These are phyloP conservation scores for Drosophila robusta DNA, from an alignment of 2,888 invertebrate genomes.

Conservation along the genomic window DNA sequence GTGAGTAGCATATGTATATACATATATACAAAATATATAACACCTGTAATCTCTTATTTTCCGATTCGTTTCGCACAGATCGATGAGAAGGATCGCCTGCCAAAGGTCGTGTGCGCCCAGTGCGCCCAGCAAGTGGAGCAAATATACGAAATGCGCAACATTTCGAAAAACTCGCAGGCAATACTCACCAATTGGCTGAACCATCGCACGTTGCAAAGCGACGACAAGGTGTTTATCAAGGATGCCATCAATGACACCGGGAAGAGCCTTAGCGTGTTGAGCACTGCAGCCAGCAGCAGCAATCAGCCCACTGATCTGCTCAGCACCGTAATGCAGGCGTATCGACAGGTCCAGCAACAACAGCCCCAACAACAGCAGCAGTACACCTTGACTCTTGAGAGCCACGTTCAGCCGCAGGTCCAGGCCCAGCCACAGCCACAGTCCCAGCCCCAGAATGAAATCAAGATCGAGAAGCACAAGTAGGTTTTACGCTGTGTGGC, in stretches of 20 bases:
- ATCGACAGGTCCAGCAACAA: slow-evolving; percentile 77
- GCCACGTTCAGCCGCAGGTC: slow-evolving; percentile 52
- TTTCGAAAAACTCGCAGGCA: slow-evolving; percentile 88
- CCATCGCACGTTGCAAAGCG: slow-evolving; percentile 87
- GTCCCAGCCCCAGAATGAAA: slow-evolving; percentile 34
- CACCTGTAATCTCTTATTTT: neutral
- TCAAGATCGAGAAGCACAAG: slow-evolving; percentile 82
- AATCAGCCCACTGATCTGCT: slow-evolving; percentile 80
- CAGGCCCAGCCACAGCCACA: slow-evolving; percentile 15
- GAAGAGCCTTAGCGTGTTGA: slow-evolving; percentile 74
- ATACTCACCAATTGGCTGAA: slow-evolving; percentile 89
- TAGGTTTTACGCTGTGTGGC: slow-evolving; percentile 47
- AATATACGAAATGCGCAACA: slow-evolving; percentile 88
- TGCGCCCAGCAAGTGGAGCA: slow-evolving; percentile 88
- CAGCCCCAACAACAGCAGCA: slow-evolving; percentile 67
- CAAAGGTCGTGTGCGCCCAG: slow-evolving; percentile 89
- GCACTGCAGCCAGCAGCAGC: slow-evolving; percentile 17
- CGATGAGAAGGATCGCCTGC: slow-evolving; percentile 89
- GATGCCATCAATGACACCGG: slow-evolving; percentile 83
- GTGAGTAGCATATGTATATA: slow-evolving; percentile 83
- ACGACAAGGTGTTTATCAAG: slow-evolving; percentile 88
- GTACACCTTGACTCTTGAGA: slow-evolving; percentile 85
- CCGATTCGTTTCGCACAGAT: slow-evolving; percentile 84
- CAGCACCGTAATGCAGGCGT: slow-evolving; percentile 84
- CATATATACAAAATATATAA: neutral